phyloP scores from a whole-genome alignment of 2,888 invertebrate genomes.

The Heteromurus nitidus region DNA sequence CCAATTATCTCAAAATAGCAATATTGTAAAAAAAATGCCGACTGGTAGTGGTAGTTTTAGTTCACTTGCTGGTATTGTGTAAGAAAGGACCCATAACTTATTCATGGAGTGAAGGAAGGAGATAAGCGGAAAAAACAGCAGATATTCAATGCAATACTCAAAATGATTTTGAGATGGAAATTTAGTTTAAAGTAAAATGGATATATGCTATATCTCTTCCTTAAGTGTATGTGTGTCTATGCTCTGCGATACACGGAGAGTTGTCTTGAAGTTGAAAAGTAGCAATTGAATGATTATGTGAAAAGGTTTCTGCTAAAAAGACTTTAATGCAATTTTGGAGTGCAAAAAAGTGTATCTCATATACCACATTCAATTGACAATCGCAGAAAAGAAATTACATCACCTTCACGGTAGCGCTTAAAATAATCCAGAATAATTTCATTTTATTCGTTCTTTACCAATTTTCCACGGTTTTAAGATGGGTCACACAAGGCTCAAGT shows the following conservation, averaged over 20 bases:
- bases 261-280: no score
- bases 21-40: background rate
- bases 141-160: no score
- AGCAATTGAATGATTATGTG: background rate
- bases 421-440: constrained; percentile 27
- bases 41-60: background rate
- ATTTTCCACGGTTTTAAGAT: constrained; percentile 32
- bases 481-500: background rate
- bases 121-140: no score
- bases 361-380: background rate
- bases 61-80: background rate
- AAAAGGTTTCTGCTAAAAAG: background rate
- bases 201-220: no score
- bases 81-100: background rate
- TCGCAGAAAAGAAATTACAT: background rate
- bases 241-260: no score
- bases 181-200: no score
- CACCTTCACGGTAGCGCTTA: constrained; percentile 42
- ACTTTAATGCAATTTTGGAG: background rate
- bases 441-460: background rate
- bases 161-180: no score
- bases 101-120: background rate
- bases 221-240: no score
- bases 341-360: constrained; percentile 1
- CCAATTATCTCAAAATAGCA: no score